Percentiles rank a stretch among this genome's conserved stretches.
Evolutionary conservation across 2,797 vertebrate species (phyloP).

Genomic region (Mastacembelus armatus): DNA sequence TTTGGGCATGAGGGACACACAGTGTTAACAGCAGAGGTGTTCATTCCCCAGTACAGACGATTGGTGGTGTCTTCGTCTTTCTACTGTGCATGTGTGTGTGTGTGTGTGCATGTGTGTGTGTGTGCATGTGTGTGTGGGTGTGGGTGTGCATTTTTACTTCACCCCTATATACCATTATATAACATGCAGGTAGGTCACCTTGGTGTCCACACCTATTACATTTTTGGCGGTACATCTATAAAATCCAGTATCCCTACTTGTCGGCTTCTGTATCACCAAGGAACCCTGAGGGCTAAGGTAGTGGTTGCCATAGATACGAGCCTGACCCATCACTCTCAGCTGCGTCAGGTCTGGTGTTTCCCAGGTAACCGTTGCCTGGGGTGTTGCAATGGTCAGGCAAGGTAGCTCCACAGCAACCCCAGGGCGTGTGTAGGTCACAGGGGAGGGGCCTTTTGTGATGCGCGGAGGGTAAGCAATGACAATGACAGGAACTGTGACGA

Average conservation of each 20-base stretch:
- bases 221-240: slow-evolving; percentile 95
- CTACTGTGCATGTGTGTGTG: slow-evolving; percentile 7
- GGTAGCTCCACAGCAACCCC: slow-evolving; percentile 89
- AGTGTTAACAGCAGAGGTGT: slow-evolving; percentile 33
- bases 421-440: slow-evolving; percentile 87
- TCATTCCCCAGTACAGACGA: slow-evolving; percentile 36
- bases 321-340: slow-evolving; percentile 84
- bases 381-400: slow-evolving; percentile 90
- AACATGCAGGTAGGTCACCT: slow-evolving; percentile 92
- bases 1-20: slow-evolving; percentile 66
- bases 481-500: slow-evolving; percentile 86
- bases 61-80: slow-evolving; percentile 21
- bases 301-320: slow-evolving; percentile 90
- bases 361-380: slow-evolving; percentile 91
- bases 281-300: slow-evolving; percentile 92
- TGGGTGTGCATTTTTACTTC: no score
- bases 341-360: slow-evolving; percentile 90
- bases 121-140: no score
- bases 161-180: slow-evolving; percentile 85
- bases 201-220: slow-evolving; percentile 90
- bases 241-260: slow-evolving; percentile 89
- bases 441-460: slow-evolving; percentile 89
- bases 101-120: slow-evolving; percentile 19
- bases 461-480: slow-evolving; percentile 94
- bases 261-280: slow-evolving; percentile 89